Evolutionary conservation across 2,888 invertebrate genomes (phyloP).

Genomic region (Tuta absoluta): DNA sequence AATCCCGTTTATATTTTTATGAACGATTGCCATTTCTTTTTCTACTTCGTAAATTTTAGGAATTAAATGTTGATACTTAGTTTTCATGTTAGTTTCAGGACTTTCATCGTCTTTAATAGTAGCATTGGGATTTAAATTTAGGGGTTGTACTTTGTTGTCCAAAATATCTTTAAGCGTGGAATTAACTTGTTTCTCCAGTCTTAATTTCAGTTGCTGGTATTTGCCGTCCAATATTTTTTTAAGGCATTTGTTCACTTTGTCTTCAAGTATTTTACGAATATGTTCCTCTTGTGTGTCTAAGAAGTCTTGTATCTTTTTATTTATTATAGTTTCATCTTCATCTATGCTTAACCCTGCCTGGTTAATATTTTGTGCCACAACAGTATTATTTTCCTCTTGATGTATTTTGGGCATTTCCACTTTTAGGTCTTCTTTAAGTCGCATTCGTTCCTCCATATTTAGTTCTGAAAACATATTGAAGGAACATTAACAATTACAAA

Average conservation of each 20-base stretch:
- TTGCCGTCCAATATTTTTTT: neutral
- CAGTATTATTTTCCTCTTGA: neutral
- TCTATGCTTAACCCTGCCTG: neutral
- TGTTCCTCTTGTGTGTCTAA: neutral
- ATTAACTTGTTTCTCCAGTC: slow-evolving; percentile 4
- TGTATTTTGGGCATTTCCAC: neutral
- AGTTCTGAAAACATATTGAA: too few species aligned
- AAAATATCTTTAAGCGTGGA: slow-evolving; percentile 11
- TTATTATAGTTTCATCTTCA: neutral
- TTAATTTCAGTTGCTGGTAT: neutral
- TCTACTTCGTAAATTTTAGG: neutral
- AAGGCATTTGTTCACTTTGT: neutral
- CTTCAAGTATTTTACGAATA: neutral
- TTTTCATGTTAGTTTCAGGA: too few species aligned
- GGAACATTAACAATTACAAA: too few species aligned
- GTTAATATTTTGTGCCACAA: neutral
- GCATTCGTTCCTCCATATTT: neutral
- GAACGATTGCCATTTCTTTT: neutral
- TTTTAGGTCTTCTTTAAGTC: neutral
- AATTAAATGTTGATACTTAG: neutral
- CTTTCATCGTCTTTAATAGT: too few species aligned
- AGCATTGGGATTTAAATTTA: too few species aligned
- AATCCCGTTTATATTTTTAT: neutral
- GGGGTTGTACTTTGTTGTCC: neutral
- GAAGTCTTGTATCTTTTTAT: neutral